phyloP scores from a whole-genome alignment of 2,888 invertebrate species.

The Prosapia bicincta region DNA sequence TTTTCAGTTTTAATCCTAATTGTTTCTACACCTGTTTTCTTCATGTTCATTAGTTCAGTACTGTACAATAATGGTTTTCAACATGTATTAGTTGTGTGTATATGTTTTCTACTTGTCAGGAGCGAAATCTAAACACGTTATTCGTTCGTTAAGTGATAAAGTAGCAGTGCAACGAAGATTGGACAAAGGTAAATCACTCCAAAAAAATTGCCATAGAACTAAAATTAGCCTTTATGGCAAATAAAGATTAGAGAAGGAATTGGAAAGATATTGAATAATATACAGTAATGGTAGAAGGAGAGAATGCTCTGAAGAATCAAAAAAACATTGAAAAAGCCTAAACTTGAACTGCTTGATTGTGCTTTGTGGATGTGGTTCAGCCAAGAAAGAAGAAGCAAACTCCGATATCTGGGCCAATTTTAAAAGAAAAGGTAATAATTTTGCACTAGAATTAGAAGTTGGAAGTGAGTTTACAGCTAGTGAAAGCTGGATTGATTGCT shows the following conservation, averaged over 20 bases:
- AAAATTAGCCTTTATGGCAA: not conserved
- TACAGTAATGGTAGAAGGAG: constrained; percentile 18
- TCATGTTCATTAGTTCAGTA: too few species aligned
- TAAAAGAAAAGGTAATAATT: constrained; percentile 32
- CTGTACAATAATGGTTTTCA: too few species aligned
- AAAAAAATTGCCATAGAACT: constrained; percentile 29
- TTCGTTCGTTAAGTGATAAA: not conserved
- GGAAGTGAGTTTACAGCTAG: constrained; percentile 29
- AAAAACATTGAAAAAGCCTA: constrained; percentile 32
- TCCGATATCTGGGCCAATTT: constrained; percentile 28
- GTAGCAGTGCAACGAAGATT: not conserved
- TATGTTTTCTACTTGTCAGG: not conserved
- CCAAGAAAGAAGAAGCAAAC: constrained; percentile 31
- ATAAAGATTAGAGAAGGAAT: constrained; percentile 29
- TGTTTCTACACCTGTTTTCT: too few species aligned
- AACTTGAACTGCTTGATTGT: constrained; percentile 27
- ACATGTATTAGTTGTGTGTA: too few species aligned
- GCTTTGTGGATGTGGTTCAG: constrained; percentile 32
- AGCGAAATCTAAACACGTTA: not conserved
- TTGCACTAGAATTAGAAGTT: constrained; percentile 28
- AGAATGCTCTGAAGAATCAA: constrained; percentile 29
- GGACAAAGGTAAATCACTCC: constrained; percentile 9
- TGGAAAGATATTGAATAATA: constrained; percentile 23
- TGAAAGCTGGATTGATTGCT: constrained; percentile 31
- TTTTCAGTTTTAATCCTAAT: too few species aligned